A percentile compares a stretch with the other conserved stretches of the same genome.
Evolutionary conservation across 2,113 vertebrate species (phyloP).

Genomic region (Python bivittatus): DNA sequence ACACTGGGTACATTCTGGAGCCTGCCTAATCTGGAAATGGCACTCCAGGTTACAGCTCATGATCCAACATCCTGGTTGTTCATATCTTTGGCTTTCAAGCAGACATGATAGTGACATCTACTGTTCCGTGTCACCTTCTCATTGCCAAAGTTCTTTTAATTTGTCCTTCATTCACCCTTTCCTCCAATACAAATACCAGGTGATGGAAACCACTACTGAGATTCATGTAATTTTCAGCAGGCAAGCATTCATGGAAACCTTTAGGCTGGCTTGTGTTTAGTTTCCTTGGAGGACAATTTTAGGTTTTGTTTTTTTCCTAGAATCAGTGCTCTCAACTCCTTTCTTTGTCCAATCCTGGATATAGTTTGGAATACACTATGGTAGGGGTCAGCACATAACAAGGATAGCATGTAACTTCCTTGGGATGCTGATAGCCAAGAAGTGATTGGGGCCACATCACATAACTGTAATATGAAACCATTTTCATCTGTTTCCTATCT

Average conservation of each 20-base stretch:
- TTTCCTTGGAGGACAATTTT: background rate
- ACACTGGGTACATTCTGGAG: background rate
- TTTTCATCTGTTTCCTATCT: background rate
- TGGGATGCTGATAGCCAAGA: background rate
- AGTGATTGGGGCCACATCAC: background rate
- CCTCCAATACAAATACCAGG: background rate
- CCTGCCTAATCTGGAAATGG: background rate
- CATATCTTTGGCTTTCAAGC: background rate
- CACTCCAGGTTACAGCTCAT: background rate
- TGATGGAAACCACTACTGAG: background rate
- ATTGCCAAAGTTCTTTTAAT: background rate
- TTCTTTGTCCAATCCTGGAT: background rate
- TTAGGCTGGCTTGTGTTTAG: background rate
- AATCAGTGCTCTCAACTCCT: background rate
- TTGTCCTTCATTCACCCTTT: background rate
- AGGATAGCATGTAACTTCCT: background rate
- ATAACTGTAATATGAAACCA: background rate
- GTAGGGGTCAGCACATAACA: background rate
- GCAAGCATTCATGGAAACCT: background rate
- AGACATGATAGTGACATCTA: background rate
- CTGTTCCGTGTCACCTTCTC: background rate
- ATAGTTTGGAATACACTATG: background rate
- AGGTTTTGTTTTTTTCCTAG: background rate
- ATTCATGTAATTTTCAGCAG: background rate
- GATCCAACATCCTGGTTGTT: background rate